Conservation (phyloP, 2,888 invertebrate genomes). For the Pyrochroa serraticornis region DNA sequence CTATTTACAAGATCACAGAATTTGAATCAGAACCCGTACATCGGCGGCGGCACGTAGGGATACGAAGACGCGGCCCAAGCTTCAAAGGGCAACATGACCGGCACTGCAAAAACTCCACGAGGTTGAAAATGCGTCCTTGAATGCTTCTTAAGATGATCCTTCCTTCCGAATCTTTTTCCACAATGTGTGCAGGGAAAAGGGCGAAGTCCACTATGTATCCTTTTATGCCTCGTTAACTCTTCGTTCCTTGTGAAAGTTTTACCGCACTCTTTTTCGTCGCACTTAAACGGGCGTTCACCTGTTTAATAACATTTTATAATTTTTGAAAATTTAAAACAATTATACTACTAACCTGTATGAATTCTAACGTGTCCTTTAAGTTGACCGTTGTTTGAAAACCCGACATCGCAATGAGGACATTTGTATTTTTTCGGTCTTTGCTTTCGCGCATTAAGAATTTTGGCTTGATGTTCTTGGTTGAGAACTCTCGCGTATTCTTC, state of each 20-base stretch:
- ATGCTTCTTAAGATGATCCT: constrained; percentile 95
- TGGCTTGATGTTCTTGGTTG: constrained; percentile 74
- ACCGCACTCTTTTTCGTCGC: constrained; percentile 83
- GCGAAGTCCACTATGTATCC: constrained; percentile 85
- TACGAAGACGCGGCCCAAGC: constrained; percentile 49
- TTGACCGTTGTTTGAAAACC: constrained; percentile 94
- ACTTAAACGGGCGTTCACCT: constrained; percentile 88
- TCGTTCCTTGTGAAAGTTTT: constrained; percentile 93
- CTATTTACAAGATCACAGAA: neutral
- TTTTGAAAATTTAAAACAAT: constrained; percentile 2
- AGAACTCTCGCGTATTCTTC: constrained; percentile 75
- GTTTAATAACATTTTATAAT: constrained; percentile 38
- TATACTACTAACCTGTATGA: constrained; percentile 73
- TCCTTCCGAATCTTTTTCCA: constrained; percentile 90
- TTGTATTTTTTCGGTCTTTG: constrained; percentile 90
- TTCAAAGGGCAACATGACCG: constrained; percentile 55
- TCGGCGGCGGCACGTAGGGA: constrained; percentile 43
- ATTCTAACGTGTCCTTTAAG: constrained; percentile 90
- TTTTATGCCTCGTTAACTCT: constrained; percentile 87
- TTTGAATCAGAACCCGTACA: constrained; percentile 41
- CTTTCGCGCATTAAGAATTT: constrained; percentile 71
- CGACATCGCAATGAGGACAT: constrained; percentile 87
- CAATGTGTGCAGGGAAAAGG: constrained; percentile 88
- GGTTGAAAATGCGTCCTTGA: constrained; percentile 79
- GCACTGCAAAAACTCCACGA: constrained; percentile 59